Evolutionary conservation across 92 coral and sea anemone species (phyloP).

Genomic region (Actinernus sp.): DNA sequence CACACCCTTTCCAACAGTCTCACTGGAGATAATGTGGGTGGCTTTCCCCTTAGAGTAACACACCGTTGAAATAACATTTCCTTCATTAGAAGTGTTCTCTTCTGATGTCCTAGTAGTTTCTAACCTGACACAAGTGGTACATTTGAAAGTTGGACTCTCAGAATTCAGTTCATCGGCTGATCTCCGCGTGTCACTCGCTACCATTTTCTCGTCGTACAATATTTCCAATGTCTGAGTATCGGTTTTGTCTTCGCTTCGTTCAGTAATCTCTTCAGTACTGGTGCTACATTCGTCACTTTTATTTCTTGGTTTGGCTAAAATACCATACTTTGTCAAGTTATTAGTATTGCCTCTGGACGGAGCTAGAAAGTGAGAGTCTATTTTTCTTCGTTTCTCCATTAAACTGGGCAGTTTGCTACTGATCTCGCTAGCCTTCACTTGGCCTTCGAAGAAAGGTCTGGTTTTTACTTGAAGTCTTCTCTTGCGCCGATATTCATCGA

Average conservation of each 20-base stretch:
- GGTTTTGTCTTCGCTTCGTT: not conserved
- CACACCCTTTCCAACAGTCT: too few species aligned
- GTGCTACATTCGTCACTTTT: not conserved
- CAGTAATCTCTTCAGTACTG: not conserved
- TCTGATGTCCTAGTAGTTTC: too few species aligned
- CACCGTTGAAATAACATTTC: too few species aligned
- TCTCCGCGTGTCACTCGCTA: too few species aligned
- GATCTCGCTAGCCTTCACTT: not conserved
- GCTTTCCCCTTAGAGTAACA: too few species aligned
- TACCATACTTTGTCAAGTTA: constrained; percentile 17
- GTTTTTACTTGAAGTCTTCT: constrained; percentile 72
- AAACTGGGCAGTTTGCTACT: constrained; percentile 3
- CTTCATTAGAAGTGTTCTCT: too few species aligned
- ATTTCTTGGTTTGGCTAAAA: constrained; percentile 24
- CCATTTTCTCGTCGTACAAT: too few species aligned
- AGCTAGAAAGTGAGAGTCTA: constrained; percentile 5
- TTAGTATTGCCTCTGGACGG: constrained; percentile 5
- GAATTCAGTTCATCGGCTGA: too few species aligned
- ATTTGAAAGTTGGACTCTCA: too few species aligned
- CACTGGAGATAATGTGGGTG: too few species aligned
- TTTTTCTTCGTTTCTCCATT: constrained; percentile 54
- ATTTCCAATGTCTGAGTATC: not conserved
- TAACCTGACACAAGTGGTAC: too few species aligned
- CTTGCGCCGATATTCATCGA: constrained; percentile 76
- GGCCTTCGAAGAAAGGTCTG: constrained; percentile 62